These are phyloP conservation scores for Catharus minimus DNA, from an alignment of 2,113 vertebrate species.

Conservation along the genomic window DNA sequence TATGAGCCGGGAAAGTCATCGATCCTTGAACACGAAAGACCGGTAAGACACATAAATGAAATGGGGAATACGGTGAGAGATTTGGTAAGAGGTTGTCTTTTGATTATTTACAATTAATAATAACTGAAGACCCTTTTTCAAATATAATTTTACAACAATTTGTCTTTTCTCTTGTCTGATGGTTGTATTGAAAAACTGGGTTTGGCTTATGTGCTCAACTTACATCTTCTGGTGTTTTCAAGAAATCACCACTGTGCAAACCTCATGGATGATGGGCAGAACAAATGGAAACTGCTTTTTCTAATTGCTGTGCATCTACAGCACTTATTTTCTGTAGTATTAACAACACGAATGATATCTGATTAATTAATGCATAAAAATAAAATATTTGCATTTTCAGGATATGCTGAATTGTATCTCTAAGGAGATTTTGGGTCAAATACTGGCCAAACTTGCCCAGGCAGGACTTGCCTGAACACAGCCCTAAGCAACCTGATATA, in stretches of 20 bases:
- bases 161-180: background rate
- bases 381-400: background rate
- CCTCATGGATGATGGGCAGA: background rate
- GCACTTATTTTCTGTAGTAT: background rate
- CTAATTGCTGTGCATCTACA: background rate
- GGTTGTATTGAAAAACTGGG: background rate
- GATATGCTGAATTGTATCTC: background rate
- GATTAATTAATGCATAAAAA: background rate
- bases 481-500: background rate
- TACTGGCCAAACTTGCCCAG: background rate
- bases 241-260: background rate
- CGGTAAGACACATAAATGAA: constrained; percentile 78
- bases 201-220: background rate
- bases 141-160: background rate
- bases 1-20: constrained; percentile 98
- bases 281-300: background rate
- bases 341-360: background rate
- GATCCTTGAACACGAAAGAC: constrained; percentile 93
- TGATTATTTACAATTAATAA: background rate
- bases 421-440: background rate
- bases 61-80: background rate
- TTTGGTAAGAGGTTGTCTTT: background rate
- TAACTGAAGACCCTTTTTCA: background rate
- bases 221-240: background rate
- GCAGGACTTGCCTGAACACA: background rate